These are phyloP conservation scores for Aurelia aurita complex sp. Pacific DNA, from an alignment of 30 jellyfish, hydroid and myxozoan species.

Conservation along the genomic window DNA sequence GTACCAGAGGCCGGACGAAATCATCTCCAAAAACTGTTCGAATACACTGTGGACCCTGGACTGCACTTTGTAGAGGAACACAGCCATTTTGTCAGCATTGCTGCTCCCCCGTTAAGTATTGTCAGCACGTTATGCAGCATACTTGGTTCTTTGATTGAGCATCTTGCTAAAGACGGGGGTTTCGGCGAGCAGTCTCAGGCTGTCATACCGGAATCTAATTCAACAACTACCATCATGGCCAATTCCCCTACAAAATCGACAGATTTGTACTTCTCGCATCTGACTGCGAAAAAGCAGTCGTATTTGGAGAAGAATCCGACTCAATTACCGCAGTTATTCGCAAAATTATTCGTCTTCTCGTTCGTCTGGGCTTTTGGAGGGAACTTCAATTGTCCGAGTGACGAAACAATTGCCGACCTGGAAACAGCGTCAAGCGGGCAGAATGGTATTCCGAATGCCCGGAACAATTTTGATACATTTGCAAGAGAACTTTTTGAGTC, in stretches of 20 bases:
- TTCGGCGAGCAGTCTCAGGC: slow-evolving; percentile 59
- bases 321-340: slow-evolving; percentile 50
- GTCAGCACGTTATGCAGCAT: slow-evolving; percentile 74
- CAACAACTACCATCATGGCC: background rate
- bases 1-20: slow-evolving; percentile 82
- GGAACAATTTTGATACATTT: slow-evolving; percentile 71
- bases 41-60: slow-evolving; percentile 82
- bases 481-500: slow-evolving; percentile 72
- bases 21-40: slow-evolving; percentile 65
- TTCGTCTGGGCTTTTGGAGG: slow-evolving; percentile 92
- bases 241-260: slow-evolving; percentile 10
- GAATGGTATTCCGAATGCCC: slow-evolving; percentile 38
- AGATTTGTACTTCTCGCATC: slow-evolving; percentile 9
- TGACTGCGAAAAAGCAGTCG: slow-evolving; percentile 34
- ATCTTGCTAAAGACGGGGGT: slow-evolving; percentile 70
- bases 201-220: slow-evolving; percentile 17
- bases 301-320: slow-evolving; percentile 62
- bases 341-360: slow-evolving; percentile 66
- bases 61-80: slow-evolving; percentile 58
- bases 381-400: slow-evolving; percentile 80
- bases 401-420: slow-evolving; percentile 78
- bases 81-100: slow-evolving; percentile 31
- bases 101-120: slow-evolving; percentile 74
- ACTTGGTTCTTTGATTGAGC: slow-evolving; percentile 59
- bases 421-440: slow-evolving; percentile 17